These are phyloP conservation scores for Matsumurasca onukii DNA, from an alignment of 1,140 invertebrate species.

Conservation along the genomic window DNA sequence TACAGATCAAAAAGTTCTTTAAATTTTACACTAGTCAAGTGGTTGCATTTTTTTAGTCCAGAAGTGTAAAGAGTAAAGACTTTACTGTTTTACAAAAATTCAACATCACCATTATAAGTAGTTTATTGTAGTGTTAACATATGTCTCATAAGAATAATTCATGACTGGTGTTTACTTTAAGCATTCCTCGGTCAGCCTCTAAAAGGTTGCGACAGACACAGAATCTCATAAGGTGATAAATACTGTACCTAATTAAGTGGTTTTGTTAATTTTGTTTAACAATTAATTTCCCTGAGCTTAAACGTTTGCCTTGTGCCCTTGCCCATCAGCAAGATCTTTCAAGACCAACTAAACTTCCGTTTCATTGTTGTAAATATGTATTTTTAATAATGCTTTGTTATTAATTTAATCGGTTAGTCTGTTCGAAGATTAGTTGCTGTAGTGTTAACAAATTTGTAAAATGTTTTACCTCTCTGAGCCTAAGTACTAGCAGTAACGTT, in stretches of 20 bases:
- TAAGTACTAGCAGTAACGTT: constrained; percentile 16
- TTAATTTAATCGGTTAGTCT: constrained; percentile 21
- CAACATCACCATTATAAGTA: too few relatives aligned
- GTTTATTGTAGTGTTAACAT: too few relatives aligned
- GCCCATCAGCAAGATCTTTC: background rate
- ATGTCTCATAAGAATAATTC: background rate
- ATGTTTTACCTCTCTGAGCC: constrained; percentile 20
- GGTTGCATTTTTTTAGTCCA: too few relatives aligned
- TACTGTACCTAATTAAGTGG: background rate
- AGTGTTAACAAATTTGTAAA: constrained; percentile 5
- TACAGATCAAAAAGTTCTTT: too few relatives aligned
- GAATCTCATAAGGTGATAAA: background rate
- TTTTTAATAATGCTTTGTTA: constrained; percentile 19
- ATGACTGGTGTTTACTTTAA: background rate
- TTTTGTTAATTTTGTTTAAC: background rate
- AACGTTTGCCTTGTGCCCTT: background rate
- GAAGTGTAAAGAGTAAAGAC: too few relatives aligned
- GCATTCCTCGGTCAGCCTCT: background rate
- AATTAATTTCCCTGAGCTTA: background rate
- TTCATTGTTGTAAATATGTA: constrained; percentile 19
- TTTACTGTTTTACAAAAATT: too few relatives aligned
- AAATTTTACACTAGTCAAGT: too few relatives aligned
- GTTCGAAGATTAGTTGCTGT: constrained; percentile 1
- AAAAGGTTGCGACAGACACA: background rate
- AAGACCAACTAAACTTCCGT: background rate